phyloP scores from a whole-genome alignment of 2,113 vertebrate genomes.

The Tonatia bakeri region DNA sequence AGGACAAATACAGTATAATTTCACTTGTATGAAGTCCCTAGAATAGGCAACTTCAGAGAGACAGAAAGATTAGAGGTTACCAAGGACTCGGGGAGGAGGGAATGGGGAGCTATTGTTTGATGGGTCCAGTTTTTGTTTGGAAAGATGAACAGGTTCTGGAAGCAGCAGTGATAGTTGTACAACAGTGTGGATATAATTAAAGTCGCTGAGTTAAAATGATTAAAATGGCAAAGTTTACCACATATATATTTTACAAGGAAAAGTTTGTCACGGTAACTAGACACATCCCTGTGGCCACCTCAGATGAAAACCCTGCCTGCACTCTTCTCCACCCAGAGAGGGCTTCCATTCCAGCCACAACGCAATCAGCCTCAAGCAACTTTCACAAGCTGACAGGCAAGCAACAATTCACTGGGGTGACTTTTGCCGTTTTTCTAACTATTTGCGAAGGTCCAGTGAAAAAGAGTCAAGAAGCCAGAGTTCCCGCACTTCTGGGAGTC shows the following conservation, averaged over 20 bases:
- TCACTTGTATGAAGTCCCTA: not conserved
- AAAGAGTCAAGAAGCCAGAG: not conserved
- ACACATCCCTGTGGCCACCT: not conserved
- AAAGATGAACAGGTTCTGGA: not conserved
- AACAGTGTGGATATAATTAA: not conserved
- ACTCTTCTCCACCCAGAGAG: not conserved
- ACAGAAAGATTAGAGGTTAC: not conserved
- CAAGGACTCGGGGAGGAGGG: not conserved
- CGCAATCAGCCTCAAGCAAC: not conserved
- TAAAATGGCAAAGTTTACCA: not conserved
- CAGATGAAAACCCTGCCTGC: not conserved
- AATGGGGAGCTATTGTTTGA: not conserved
- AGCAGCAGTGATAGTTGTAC: not conserved
- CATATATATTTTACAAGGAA: not conserved
- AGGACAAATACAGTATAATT: not conserved
- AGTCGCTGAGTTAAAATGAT: not conserved
- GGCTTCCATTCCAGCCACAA: not conserved
- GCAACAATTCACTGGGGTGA: not conserved
- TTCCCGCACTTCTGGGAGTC: not conserved
- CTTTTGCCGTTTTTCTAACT: not conserved
- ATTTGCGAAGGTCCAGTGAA: not conserved
- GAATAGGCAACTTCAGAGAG: not conserved
- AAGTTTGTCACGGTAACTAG: not conserved
- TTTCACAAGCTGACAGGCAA: not conserved
- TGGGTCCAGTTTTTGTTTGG: not conserved